Base-by-base conservation (phyloP, 2,797 vertebrate genomes). In the Anguilla marmorata region DNA sequence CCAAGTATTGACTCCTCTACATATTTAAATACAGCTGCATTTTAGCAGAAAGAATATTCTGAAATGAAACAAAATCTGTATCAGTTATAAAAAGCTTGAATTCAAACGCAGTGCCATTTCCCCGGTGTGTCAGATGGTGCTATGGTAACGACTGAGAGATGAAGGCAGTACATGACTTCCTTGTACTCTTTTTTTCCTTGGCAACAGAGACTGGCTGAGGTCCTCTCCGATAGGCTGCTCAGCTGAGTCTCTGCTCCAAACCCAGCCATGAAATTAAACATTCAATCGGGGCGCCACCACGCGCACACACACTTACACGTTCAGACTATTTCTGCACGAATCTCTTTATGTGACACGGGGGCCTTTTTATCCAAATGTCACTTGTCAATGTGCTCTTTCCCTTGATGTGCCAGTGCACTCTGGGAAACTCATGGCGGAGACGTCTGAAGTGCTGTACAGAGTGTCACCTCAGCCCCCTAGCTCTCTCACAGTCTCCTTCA, bases 161-260 rank as follows among this genome's bases (percentile, higher is more conserved):
- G 30, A 14, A 30, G 27, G 45, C 27, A 37, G 69, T 30, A 79
- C 9, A 37, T 79, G 27, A 79, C 76, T 45, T 80, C 37, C 76
- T 80, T 30, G 16, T 52, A 24, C 45, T 45, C 14, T 16, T 80
- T 80, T 80, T 80, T 80, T 45, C 76, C 76, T 80, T 11, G 6
- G 76, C 76, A 80, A 80, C 76, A 80, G 41, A 7, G 69, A 74
- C 14, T 1, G 41, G 76, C 19, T 0, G 16, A 45, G 21, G 76
- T 80, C 76, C 4, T 48, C 41, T 80, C 41, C 76, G 45, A 80
- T 80, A 45, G 76, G 76, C 76, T 80, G 76, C 7, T 80, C 21
- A 2, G 21, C 76, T 24, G 37, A 45, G 14, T 45, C 5, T 4
- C 37, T 21, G 76, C 21, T 45, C 7, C 37, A 48, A 45, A 37